phyloP scores from a whole-genome alignment of 1,140 invertebrate genomes.

The Drosophila grimshawi region DNA sequence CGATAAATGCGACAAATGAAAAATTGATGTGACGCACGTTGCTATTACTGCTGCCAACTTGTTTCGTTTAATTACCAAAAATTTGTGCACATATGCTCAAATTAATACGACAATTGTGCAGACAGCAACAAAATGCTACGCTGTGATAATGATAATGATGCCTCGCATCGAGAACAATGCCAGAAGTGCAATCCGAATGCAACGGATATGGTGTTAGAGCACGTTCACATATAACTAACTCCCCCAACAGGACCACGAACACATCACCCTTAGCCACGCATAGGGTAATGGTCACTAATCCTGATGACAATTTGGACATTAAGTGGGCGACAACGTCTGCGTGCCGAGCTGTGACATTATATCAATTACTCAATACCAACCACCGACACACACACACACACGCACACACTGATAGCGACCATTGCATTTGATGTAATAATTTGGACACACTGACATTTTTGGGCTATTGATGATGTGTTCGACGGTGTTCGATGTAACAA shows the following conservation, averaged over 20 bases:
- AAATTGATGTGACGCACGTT: constrained; percentile 40
- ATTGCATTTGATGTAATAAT: constrained; percentile 83
- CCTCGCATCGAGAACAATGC: constrained; percentile 14
- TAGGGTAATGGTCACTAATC: constrained; percentile 44
- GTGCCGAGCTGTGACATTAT: constrained; percentile 60
- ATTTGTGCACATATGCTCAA: constrained; percentile 73
- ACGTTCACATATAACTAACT: constrained; percentile 29
- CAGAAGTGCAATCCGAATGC: constrained; percentile 15
- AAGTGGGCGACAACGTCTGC: constrained; percentile 63
- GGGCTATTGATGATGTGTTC: constrained; percentile 41
- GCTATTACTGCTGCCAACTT: constrained; percentile 1
- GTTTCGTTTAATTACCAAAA: constrained; percentile 69
- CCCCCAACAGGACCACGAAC: constrained; percentile 5
- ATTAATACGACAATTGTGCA: constrained; percentile 68
- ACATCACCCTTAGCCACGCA: neutral
- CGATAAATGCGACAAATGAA: constrained; percentile 46
- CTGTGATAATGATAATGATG: constrained; percentile 72
- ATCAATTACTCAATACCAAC: constrained; percentile 75
- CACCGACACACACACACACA: neutral
- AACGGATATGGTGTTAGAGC: constrained; percentile 59
- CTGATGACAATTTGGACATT: constrained; percentile 76
- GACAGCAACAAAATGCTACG: neutral
- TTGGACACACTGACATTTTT: constrained; percentile 71
- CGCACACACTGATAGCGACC: constrained; percentile 59
- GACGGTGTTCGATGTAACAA: constrained; percentile 52